Conservation (phyloP, 1,140 invertebrate species). For the Drosophila teissieri region DNA sequence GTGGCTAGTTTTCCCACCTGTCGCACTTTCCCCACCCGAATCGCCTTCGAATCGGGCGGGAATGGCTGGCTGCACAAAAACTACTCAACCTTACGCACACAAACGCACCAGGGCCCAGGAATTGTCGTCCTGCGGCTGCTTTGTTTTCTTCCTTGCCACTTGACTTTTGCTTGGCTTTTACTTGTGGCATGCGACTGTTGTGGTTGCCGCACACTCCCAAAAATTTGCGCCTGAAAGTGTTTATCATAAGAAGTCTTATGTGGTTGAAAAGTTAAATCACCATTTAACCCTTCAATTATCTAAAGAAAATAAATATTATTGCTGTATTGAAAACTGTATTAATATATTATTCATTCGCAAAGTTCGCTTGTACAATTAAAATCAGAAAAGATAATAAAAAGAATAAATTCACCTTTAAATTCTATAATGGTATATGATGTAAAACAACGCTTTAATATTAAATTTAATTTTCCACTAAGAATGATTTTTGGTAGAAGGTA, state of each 20-base stretch:
- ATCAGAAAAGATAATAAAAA: too few relatives aligned
- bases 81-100: constrained; percentile 15
- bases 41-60: constrained; percentile 34
- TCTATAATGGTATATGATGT: too few relatives aligned
- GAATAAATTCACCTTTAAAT: too few relatives aligned
- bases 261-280: too few relatives aligned
- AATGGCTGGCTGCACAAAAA: constrained; percentile 50
- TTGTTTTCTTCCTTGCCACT: constrained; percentile 46
- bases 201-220: constrained; percentile 2
- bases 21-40: constrained; percentile 2
- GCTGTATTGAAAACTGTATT: too few relatives aligned
- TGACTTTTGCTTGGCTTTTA: constrained; percentile 50
- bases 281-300: too few relatives aligned
- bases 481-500: too few relatives aligned
- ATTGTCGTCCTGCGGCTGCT: constrained; percentile 36
- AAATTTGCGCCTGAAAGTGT: neutral
- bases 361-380: too few relatives aligned
- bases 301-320: too few relatives aligned
- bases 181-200: constrained; percentile 47
- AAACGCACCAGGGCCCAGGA: constrained; percentile 18
- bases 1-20: constrained; percentile 14
- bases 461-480: too few relatives aligned
- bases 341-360: too few relatives aligned
- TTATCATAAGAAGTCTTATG: neutral
- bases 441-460: too few relatives aligned